Conservation (phyloP, 2,888 invertebrate genomes). For the Apamea sordens region DNA sequence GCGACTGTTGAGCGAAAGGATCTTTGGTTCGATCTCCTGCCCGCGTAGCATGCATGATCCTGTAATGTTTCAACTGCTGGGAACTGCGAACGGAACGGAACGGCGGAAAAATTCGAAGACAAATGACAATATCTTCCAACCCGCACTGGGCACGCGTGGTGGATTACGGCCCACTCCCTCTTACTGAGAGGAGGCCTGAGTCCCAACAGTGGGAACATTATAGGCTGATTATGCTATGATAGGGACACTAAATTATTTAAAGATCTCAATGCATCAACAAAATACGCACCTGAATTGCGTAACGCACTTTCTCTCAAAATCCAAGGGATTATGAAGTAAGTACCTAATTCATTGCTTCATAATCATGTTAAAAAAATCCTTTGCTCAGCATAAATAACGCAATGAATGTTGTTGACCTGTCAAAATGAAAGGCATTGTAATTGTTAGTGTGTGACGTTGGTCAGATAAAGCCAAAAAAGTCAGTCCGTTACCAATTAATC, state of each 20-base stretch:
- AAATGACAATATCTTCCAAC: too few relatives aligned
- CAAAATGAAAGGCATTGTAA: not conserved
- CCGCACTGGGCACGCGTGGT: too few relatives aligned
- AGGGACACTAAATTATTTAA: not conserved
- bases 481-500: not conserved
- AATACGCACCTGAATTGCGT: not conserved
- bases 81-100: too few relatives aligned
- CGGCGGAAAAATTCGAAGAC: too few relatives aligned
- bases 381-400: not conserved
- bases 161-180: too few relatives aligned
- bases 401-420: not conserved
- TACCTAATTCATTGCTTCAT: not conserved
- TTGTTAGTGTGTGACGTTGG: not conserved
- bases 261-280: not conserved
- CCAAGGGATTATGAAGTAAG: too few relatives aligned
- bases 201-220: too few relatives aligned
- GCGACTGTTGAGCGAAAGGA: too few relatives aligned
- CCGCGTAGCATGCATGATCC: not conserved
- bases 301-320: not conserved
- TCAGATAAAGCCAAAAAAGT: not conserved
- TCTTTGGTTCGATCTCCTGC: not conserved
- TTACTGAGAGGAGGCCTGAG: too few relatives aligned
- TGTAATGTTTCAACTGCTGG: too few relatives aligned
- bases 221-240: not conserved
- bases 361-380: not conserved